Evolutionary conservation across 2,113 vertebrate species (phyloP).

Genomic region (Phoxinus phoxinus): DNA sequence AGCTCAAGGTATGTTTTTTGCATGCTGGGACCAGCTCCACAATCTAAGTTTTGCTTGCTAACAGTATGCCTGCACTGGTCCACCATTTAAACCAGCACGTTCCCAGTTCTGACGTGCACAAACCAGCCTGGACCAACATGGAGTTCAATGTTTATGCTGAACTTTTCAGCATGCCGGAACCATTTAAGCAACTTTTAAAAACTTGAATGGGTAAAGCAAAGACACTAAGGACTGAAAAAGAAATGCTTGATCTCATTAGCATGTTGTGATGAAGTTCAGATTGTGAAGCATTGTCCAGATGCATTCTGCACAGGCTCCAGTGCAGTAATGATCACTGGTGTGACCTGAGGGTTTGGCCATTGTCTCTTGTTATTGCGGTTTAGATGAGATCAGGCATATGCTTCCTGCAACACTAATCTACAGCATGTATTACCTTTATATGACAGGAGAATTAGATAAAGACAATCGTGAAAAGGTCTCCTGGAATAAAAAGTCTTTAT

Average conservation of each 20-base stretch:
- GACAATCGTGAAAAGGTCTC: constrained; percentile 18
- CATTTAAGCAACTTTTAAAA: not conserved
- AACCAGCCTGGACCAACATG: no score
- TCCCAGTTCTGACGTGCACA: no score
- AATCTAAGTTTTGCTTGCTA: no score
- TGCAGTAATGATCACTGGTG: not conserved
- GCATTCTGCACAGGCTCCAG: not conserved
- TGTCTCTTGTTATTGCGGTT: constrained; percentile 15
- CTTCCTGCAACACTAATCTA: constrained; percentile 13
- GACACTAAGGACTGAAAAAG: not conserved
- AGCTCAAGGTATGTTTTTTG: no score
- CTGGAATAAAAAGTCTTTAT: constrained; percentile 31
- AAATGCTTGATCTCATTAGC: not conserved
- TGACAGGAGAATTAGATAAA: constrained; percentile 23
- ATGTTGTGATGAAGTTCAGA: not conserved
- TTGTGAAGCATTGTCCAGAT: constrained; percentile 2
- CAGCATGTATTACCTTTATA: constrained; percentile 23
- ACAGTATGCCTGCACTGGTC: no score
- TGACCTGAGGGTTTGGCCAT: constrained; percentile 15
- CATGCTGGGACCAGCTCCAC: no score
- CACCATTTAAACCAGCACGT: no score
- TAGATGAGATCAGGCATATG: constrained; percentile 12
- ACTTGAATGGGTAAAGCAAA: not conserved
- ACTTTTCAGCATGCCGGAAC: not conserved
- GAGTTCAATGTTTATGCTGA: no score